Evolutionary conservation across 2,113 vertebrate species (phyloP).

Genomic region (Thalassarche chlororhynchos): DNA sequence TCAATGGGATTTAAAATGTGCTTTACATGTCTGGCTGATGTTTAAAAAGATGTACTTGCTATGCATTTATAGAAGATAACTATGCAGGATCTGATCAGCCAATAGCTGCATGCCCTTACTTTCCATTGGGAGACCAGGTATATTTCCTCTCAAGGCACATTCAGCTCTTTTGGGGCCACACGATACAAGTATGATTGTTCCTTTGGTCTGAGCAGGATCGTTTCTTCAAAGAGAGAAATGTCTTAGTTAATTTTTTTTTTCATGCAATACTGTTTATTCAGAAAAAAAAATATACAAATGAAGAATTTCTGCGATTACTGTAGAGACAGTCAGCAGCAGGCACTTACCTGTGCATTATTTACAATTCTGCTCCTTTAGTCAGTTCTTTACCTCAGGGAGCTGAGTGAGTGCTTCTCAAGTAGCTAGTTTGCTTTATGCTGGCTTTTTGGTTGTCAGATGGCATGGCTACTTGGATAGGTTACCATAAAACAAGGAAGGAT

Average conservation of each 20-base stretch:
- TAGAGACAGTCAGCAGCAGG: neutral
- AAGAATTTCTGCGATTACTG: neutral
- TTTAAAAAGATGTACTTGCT: neutral
- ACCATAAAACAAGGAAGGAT: neutral
- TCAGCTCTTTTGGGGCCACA: neutral
- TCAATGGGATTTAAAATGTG: neutral
- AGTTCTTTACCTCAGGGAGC: neutral
- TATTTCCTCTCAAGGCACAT: neutral
- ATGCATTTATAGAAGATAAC: neutral
- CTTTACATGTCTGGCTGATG: neutral
- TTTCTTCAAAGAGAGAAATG: neutral
- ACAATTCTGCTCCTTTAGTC: neutral
- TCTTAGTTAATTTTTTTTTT: neutral
- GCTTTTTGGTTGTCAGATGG: neutral
- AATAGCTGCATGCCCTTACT: neutral
- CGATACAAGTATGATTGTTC: neutral
- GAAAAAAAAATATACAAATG: neutral
- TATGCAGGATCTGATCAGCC: neutral
- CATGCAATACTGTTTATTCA: neutral
- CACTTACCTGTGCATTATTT: neutral
- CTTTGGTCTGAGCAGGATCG: neutral
- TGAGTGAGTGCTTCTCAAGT: neutral
- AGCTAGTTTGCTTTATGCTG: neutral
- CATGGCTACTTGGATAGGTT: neutral
- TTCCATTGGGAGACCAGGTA: neutral